Conservation (phyloP, 2,797 vertebrate genomes). For the Rhinoraja longicauda region DNA sequence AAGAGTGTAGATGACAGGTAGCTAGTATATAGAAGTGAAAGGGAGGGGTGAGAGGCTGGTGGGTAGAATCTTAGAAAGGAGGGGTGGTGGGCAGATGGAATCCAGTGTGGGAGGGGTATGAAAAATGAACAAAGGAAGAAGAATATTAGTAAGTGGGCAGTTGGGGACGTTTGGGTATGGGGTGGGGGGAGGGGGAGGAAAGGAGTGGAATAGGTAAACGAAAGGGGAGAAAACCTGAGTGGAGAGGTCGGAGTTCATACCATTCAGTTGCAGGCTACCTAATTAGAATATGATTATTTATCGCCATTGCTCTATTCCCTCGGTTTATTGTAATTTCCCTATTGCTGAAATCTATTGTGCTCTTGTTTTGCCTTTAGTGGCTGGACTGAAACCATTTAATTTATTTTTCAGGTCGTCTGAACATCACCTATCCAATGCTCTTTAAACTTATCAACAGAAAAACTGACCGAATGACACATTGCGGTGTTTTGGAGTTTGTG, state of each 20-base stretch:
- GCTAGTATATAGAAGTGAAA: too few relatives aligned
- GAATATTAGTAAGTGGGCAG: too few relatives aligned
- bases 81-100: too few relatives aligned
- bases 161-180: too few relatives aligned
- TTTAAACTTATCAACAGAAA: slow-evolving; percentile 98
- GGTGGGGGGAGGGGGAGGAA: neutral
- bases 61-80: too few relatives aligned
- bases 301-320: too few relatives aligned
- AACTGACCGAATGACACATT: slow-evolving; percentile 94
- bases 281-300: too few relatives aligned
- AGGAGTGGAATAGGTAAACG: neutral
- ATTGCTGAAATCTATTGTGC: neutral
- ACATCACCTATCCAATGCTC: slow-evolving; percentile 97
- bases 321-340: neutral
- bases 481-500: slow-evolving; percentile 94
- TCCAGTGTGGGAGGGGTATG: too few relatives aligned
- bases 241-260: neutral
- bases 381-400: neutral
- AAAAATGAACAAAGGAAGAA: too few relatives aligned
- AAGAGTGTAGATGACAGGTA: too few relatives aligned
- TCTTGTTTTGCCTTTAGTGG: neutral
- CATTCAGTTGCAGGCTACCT: neutral
- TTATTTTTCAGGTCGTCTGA: slow-evolving; percentile 74
- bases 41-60: too few relatives aligned
- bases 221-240: too few relatives aligned